Evolutionary conservation across 2,113 vertebrate species (phyloP).

Genomic region (Campylomormyrus tamandua): DNA sequence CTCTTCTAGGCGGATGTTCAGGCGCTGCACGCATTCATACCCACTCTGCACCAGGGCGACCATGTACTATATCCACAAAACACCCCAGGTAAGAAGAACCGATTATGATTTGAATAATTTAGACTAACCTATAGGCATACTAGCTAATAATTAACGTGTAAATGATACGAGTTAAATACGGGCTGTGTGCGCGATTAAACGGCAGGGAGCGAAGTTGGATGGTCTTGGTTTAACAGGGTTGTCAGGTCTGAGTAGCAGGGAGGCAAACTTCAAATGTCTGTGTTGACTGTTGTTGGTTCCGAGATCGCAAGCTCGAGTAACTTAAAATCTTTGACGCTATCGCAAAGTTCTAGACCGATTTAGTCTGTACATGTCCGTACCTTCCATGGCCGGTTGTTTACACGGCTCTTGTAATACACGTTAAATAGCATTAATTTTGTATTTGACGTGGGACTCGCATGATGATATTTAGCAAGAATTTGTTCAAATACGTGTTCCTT

Average conservation of each 20-base stretch:
- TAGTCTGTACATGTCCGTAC: background rate
- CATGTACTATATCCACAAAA: conserved; percentile 36
- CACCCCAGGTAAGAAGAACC: conserved; percentile 10
- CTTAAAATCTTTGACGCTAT: conserved; percentile 28
- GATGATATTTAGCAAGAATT: background rate
- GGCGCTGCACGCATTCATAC: conserved; percentile 29
- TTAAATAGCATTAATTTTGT: background rate
- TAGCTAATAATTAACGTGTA: background rate
- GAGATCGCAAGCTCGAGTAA: conserved; percentile 48
- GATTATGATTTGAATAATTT: conserved; percentile 9
- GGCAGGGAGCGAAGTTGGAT: background rate
- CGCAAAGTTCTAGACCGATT: background rate
- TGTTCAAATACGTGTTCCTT: background rate
- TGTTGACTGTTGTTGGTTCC: conserved; percentile 37
- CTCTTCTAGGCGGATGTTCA: conserved; percentile 18
- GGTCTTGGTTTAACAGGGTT: background rate
- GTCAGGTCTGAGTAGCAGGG: background rate
- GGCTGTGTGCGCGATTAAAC: background rate
- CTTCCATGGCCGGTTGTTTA: background rate
- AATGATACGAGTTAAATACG: background rate
- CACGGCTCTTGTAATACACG: background rate
- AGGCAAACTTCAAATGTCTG: conserved; percentile 7
- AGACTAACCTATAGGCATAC: background rate
- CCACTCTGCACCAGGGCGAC: conserved; percentile 32
- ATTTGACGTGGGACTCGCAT: background rate